Conservation (phyloP, 2,113 vertebrate species). For the Lophotis ruficrista region DNA sequence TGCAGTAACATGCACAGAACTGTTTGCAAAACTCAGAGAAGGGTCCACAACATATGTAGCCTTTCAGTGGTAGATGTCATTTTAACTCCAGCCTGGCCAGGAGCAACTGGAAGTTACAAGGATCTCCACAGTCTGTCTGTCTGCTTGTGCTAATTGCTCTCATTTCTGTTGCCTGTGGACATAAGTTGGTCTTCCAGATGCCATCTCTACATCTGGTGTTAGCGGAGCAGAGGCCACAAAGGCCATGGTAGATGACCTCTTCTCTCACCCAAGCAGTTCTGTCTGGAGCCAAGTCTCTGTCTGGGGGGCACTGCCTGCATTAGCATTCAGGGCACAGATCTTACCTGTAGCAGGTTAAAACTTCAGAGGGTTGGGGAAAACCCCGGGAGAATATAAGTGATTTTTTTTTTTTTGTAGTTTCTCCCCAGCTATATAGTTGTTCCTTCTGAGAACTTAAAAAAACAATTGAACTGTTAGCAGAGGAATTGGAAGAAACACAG, state of each 20-base stretch:
- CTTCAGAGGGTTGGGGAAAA: background rate
- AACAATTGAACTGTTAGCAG: background rate
- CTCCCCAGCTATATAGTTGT: background rate
- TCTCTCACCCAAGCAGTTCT: background rate
- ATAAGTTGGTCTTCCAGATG: background rate
- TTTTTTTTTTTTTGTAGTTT: background rate
- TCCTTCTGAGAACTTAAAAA: background rate
- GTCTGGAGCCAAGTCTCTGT: background rate
- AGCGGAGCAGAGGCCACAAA: background rate
- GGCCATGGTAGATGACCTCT: background rate
- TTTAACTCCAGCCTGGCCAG: background rate
- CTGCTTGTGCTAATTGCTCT: slow-evolving; percentile 6
- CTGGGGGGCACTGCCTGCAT: background rate
- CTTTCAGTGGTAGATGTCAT: background rate
- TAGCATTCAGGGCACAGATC: background rate
- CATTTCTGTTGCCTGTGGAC: slow-evolving; percentile 13
- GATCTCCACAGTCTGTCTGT: background rate
- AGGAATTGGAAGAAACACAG: background rate
- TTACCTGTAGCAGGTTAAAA: background rate
- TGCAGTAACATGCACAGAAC: background rate
- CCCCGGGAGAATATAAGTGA: background rate
- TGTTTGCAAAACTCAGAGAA: background rate
- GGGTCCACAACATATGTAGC: background rate
- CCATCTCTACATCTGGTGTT: background rate
- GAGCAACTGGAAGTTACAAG: background rate